Evolutionary conservation across 2,797 vertebrate genomes (phyloP).

Genomic region (Todus mexicanus): DNA sequence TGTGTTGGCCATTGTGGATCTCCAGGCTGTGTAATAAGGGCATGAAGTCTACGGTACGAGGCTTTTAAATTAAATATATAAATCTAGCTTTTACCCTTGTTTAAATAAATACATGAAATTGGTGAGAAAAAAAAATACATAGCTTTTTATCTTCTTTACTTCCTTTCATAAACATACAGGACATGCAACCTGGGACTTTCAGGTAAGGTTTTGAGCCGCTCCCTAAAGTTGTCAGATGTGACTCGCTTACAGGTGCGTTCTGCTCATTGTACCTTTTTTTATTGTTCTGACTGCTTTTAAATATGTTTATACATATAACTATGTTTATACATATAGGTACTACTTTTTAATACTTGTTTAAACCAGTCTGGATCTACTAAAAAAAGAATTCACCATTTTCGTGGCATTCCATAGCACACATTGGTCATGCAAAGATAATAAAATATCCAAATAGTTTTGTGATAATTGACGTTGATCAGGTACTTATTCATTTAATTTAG

Average conservation of each 20-base stretch:
- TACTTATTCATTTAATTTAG: constrained; percentile 43
- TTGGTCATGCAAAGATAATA: background rate
- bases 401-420: background rate
- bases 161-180: background rate
- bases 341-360: background rate
- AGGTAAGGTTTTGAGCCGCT: background rate
- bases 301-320: background rate
- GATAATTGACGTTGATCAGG: constrained; percentile 18
- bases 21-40: background rate
- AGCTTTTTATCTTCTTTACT: background rate
- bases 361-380: background rate
- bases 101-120: background rate
- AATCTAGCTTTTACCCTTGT: background rate
- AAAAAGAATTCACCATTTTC: background rate
- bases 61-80: background rate
- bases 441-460: background rate
- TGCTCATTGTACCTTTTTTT: background rate
- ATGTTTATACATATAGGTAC: background rate
- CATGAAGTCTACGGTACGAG: background rate
- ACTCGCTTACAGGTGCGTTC: background rate
- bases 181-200: background rate
- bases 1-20: background rate
- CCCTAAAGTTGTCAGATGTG: background rate
- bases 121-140: background rate
- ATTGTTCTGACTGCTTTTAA: background rate